Evolutionary conservation across 1,140 invertebrate species (phyloP).

Genomic region (Hylaeus volcanicus): DNA sequence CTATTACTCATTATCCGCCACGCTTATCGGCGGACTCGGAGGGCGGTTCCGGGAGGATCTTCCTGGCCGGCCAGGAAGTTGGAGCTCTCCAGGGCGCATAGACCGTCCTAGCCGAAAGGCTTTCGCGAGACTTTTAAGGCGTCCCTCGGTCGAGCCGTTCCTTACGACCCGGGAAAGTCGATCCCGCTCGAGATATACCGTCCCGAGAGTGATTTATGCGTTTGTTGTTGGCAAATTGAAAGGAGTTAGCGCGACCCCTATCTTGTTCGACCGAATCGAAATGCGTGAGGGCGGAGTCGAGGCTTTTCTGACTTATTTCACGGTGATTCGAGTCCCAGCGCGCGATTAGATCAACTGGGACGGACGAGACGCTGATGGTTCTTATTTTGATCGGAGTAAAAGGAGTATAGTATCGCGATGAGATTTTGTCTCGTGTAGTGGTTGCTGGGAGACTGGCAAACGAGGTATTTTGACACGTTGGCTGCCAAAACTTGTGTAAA

Average conservation of each 20-base stretch:
- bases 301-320: not conserved
- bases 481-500: too few species aligned
- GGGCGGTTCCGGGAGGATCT: constrained; percentile 43
- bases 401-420: too few species aligned
- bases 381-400: too few species aligned
- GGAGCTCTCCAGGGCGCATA: constrained; percentile 30
- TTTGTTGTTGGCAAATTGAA: constrained; percentile 25
- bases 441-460: too few species aligned
- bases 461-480: too few species aligned
- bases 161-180: not conserved
- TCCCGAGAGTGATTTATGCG: not conserved
- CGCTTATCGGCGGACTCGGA: constrained; percentile 56
- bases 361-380: too few species aligned
- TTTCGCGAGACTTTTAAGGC: constrained; percentile 1
- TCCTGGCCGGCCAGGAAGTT: constrained; percentile 15
- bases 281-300: not conserved
- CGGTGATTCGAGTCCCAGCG: not conserved
- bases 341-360: too few species aligned
- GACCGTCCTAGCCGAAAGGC: not conserved
- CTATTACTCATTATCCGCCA: constrained; percentile 72
- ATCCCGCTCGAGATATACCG: not conserved
- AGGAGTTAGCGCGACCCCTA: constrained; percentile 1
- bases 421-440: too few species aligned
- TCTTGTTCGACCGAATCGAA: not conserved
- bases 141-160: not conserved